Evolutionary conservation across 1,140 invertebrate species (phyloP).

Genomic region (Neotoxoptera formosana): DNA sequence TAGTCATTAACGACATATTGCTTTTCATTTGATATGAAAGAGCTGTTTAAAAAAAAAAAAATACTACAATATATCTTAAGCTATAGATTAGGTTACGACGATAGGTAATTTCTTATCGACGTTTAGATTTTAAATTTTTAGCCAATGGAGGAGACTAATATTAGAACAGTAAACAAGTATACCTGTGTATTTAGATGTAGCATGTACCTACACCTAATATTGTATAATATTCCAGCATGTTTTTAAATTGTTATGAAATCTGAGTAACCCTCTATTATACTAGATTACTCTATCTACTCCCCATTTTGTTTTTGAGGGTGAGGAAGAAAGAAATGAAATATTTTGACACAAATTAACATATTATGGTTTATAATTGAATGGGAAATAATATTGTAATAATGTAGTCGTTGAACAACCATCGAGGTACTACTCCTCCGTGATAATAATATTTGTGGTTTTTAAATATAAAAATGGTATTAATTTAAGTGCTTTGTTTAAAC

Average conservation of each 20-base stretch:
- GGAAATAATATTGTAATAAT: neutral
- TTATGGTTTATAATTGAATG: neutral
- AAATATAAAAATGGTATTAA: neutral
- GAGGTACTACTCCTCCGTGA: too few relatives aligned
- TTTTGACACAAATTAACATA: neutral
- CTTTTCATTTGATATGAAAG: neutral
- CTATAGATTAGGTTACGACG: neutral
- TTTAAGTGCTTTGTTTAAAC: neutral
- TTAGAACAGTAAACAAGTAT: too few relatives aligned
- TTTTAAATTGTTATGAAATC: slow-evolving; percentile 9
- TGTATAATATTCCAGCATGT: neutral
- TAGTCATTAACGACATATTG: neutral
- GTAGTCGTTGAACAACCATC: neutral
- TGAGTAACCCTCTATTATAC: neutral
- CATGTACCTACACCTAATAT: too few relatives aligned
- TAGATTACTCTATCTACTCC: neutral
- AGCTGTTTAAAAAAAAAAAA: neutral
- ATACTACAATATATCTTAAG: neutral
- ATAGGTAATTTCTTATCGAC: neutral
- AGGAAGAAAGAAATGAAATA: neutral
- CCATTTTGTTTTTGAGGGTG: neutral
- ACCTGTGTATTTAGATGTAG: neutral
- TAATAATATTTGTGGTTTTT: neutral
- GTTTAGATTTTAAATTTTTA: neutral
- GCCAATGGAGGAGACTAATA: neutral